Percentiles rank a stretch among this genome's conserved stretches.
These are phyloP conservation scores for Periophthalmus magnuspinnatus DNA, from an alignment of 2,797 vertebrate genomes.

Conservation along the genomic window DNA sequence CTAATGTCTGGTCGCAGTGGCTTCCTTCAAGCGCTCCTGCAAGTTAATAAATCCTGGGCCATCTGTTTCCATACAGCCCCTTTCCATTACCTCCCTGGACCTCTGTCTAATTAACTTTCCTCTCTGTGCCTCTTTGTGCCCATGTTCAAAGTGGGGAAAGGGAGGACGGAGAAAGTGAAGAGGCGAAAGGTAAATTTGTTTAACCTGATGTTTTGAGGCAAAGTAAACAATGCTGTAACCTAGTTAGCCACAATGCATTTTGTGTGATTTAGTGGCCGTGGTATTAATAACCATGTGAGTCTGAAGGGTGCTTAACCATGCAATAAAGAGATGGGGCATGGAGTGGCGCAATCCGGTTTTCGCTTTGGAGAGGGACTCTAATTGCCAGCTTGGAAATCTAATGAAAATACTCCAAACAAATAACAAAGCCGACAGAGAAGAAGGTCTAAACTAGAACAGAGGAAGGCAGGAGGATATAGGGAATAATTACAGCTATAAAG, in stretches of 20 bases:
- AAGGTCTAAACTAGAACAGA: constrained; percentile 59
- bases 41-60: constrained; percentile 82
- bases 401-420: constrained; percentile 75
- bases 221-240: constrained; percentile 67
- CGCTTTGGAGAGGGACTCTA: constrained; percentile 70
- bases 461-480: constrained; percentile 42
- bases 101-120: constrained; percentile 79
- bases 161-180: constrained; percentile 39
- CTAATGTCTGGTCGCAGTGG: constrained; percentile 75
- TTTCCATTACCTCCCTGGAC: constrained; percentile 72
- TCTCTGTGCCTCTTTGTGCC: constrained; percentile 68
- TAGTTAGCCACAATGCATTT: constrained; percentile 59
- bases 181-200: constrained; percentile 62
- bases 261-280: constrained; percentile 65
- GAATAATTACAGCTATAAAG: constrained; percentile 56
- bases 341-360: constrained; percentile 69
- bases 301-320: constrained; percentile 76
- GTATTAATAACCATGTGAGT: constrained; percentile 76
- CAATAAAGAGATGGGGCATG: constrained; percentile 72
- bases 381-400: constrained; percentile 71
- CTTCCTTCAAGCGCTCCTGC: constrained; percentile 77
- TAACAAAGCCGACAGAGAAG: constrained; percentile 66
- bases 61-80: constrained; percentile 77
- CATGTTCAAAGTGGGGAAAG: constrained; percentile 58
- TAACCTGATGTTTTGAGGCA: constrained; percentile 68